Conservation (phyloP, 2,113 vertebrate genomes). For the Zootoca vivipara region DNA sequence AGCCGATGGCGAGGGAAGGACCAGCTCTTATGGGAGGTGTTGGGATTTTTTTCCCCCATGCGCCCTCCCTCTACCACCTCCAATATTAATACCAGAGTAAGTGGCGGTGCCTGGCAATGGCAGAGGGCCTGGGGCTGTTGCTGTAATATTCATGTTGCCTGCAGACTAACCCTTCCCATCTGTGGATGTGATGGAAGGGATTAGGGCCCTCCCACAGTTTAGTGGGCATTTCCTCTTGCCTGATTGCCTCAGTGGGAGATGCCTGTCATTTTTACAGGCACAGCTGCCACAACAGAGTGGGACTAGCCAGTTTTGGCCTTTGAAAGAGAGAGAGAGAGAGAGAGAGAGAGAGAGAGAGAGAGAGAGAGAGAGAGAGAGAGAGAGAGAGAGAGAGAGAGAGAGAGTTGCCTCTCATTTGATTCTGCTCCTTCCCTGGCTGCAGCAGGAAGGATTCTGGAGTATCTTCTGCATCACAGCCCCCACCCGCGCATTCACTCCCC, state of each 20-base stretch:
- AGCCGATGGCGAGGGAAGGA: background rate
- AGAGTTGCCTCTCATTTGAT: background rate
- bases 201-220: background rate
- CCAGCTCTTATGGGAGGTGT: no score
- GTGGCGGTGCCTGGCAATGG: background rate
- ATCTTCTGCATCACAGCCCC: background rate
- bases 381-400: background rate
- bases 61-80: background rate
- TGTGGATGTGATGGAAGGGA: background rate
- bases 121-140: constrained; percentile 6
- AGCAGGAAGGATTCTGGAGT: background rate
- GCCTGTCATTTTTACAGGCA: constrained; percentile 14
- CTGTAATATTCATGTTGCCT: constrained; percentile 26
- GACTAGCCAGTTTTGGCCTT: background rate
- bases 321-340: background rate
- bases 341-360: no score
- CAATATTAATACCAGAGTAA: background rate
- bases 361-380: background rate
- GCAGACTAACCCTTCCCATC: constrained; percentile 21
- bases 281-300: background rate
- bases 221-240: constrained; percentile 21
- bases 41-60: background rate
- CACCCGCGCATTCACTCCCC: background rate
- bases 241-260: constrained; percentile 6
- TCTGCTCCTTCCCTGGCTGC: background rate